Percentiles rank a stretch among this genome's conserved stretches.
Evolutionary conservation across 53 echinoderm and acorn worm genomes (phyloP).

Genomic region (Paelopatides confundens): DNA sequence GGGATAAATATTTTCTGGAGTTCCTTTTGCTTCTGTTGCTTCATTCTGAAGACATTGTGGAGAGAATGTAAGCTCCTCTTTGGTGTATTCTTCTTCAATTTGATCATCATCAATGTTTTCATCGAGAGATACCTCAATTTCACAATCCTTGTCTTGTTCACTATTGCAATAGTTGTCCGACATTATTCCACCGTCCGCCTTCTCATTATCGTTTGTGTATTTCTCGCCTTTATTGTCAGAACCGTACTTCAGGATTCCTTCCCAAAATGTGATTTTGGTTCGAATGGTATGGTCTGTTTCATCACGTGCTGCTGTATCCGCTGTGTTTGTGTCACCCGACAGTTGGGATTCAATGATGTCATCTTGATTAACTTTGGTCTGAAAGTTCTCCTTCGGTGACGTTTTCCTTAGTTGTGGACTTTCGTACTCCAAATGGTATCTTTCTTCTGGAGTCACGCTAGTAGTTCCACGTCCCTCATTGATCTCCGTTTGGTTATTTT

Average conservation of each 20-base stretch:
- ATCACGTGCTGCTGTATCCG: not conserved
- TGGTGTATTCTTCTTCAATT: not conserved
- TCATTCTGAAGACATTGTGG: not conserved
- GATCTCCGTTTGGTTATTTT: not conserved
- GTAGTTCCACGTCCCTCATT: not conserved
- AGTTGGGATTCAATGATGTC: no score
- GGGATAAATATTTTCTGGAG: not conserved
- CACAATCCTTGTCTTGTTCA: not conserved
- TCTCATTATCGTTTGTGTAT: not conserved
- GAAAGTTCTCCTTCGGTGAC: not conserved
- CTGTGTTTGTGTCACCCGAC: no score
- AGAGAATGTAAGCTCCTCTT: not conserved
- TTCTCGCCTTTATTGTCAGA: not conserved
- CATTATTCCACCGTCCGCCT: not conserved
- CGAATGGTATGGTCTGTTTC: not conserved
- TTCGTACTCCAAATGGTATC: not conserved
- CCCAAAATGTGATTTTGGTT: slow-evolving; percentile 35
- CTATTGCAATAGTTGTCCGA: not conserved
- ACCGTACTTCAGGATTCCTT: slow-evolving; percentile 15
- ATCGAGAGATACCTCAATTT: not conserved
- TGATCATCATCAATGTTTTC: no score
- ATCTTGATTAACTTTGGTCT: no score
- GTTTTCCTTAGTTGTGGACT: not conserved
- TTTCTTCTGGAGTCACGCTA: not conserved
- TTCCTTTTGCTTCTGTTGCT: not conserved